Percentiles rank a stretch among this genome's conserved stretches.
These are phyloP conservation scores for Tenualosa ilisha DNA, from an alignment of 2,797 vertebrate genomes.

Conservation along the genomic window DNA sequence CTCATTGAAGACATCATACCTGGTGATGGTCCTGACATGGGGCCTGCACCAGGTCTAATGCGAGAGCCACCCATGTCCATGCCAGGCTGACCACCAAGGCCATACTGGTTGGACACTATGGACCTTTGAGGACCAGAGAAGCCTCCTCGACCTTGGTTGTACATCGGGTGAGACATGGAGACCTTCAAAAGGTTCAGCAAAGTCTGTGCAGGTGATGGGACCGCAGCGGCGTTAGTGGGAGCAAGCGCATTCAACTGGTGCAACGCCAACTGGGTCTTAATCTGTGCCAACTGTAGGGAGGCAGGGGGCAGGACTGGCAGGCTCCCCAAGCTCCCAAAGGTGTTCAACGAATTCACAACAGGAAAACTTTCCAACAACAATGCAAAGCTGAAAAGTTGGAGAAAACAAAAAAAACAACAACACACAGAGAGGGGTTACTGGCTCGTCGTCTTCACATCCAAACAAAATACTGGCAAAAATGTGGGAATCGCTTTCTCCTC, in stretches of 20 bases:
- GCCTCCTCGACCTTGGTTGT: constrained; percentile 76
- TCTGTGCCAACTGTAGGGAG: constrained; percentile 85
- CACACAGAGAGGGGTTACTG: constrained; percentile 84
- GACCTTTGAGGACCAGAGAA: constrained; percentile 72
- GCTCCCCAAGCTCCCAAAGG: constrained; percentile 68
- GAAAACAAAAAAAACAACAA: constrained; percentile 55
- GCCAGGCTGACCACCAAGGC: constrained; percentile 64
- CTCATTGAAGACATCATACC: constrained; percentile 47
- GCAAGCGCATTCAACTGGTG: constrained; percentile 75
- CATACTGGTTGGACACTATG: constrained; percentile 67
- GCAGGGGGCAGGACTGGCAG: constrained; percentile 80
- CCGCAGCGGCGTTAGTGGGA: constrained; percentile 65
- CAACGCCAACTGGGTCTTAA: constrained; percentile 84
- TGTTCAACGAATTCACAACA: constrained; percentile 80
- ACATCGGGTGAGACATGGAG: constrained; percentile 79
- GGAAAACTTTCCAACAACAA: constrained; percentile 90
- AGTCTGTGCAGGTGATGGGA: constrained; percentile 63
- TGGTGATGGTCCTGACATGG: constrained; percentile 54
- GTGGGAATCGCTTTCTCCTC: constrained; percentile 26
- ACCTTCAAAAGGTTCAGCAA: constrained; percentile 76
- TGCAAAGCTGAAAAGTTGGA: constrained; percentile 86
- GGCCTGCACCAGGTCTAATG: constrained; percentile 62
- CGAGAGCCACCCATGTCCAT: constrained; percentile 66
- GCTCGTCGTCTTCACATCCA: constrained; percentile 44
- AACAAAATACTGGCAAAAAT: constrained; percentile 45